Percentiles rank a stretch among this genome's conserved stretches.
phyloP scores from a whole-genome alignment of 2,113 vertebrate genomes.

The Heptranchias perlo region DNA sequence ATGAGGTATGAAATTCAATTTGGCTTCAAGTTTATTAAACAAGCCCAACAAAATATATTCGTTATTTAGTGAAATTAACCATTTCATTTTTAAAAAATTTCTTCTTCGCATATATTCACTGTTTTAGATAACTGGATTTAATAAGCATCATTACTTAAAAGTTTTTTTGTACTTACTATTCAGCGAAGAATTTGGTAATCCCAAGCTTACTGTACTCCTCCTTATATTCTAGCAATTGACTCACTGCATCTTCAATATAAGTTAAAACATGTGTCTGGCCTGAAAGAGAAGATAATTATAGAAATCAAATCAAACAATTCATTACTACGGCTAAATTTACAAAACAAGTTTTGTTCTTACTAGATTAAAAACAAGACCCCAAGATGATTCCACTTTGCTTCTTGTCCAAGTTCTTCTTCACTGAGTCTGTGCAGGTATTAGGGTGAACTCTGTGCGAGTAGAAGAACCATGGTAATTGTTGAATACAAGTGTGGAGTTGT shows the following conservation, averaged over 20 bases:
- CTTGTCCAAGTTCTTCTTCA: background rate
- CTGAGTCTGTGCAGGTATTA: background rate
- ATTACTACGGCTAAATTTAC: background rate
- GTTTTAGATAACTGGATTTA: background rate
- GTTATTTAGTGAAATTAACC: background rate
- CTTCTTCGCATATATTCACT: background rate
- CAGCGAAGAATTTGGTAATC: conserved; percentile 84
- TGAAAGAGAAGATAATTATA: conserved; percentile 46
- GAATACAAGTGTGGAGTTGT: background rate
- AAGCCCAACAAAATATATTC: background rate
- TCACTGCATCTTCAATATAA: conserved; percentile 88
- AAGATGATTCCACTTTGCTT: background rate
- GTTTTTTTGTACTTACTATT: conserved; percentile 77
- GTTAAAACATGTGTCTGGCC: conserved; percentile 81
- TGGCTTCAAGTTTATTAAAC: background rate
- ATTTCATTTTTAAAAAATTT: background rate
- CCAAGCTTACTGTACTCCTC: conserved; percentile 85
- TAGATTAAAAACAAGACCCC: background rate
- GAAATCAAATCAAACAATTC: background rate
- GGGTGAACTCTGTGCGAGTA: background rate
- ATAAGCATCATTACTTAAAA: background rate
- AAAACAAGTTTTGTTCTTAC: background rate
- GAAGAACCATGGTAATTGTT: background rate
- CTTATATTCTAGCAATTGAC: conserved; percentile 85
- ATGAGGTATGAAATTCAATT: background rate